Base-by-base conservation (phyloP, 2,888 invertebrate genomes). In the Meghimatium bilineatum region DNA sequence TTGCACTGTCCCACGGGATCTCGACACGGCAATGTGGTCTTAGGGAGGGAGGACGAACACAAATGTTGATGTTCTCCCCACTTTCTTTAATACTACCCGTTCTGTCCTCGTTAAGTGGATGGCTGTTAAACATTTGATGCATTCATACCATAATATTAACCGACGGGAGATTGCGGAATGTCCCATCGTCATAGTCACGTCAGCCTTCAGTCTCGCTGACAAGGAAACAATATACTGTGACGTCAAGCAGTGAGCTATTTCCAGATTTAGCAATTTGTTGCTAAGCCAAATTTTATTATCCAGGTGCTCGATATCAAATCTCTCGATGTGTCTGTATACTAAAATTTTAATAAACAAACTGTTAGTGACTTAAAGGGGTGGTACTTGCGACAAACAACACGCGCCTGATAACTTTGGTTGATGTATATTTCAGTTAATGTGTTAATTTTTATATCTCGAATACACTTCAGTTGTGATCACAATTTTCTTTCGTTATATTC, bases 1-100 rank as follows among this genome's bases (percentile, higher is more conserved):
- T 29, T 29, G 72, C n/a, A n/a, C 44, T 49, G 38, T 44, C 72
- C 44, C 72, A 49, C n/a, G 36, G 17, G n/a, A 49, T 49, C 20
- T 44, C 49, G 72, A 72, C 72, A 72, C 44, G 72, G 72, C 14
- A 44, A 72, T 49, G 72, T 72, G 72, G 44, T 38, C 69, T 72
- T 49, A 49, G 72, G 44, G 44, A 29, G 44, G 72, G 44, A n/a
- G 44, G 72, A 44, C n/a, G 44, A 49, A 29, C 72, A 12, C 72
- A 72, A 44, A 49, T 44, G 44, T 8, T 29, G 72, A n/a, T 44
- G 72, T 49, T 72, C 44, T 72, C 26, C 49, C n/a, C 72, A 14
- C 36, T 0, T 44, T 72, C 44, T 29, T 72, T 38, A 49, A 72
- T 72, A 49, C 29, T 44, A 36, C 26, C 44, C 44, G 72, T 72